Percentiles rank a stretch among this genome's conserved stretches.
Evolutionary conservation across 2,113 vertebrate species (phyloP).

Genomic region (Physeter macrocephalus): DNA sequence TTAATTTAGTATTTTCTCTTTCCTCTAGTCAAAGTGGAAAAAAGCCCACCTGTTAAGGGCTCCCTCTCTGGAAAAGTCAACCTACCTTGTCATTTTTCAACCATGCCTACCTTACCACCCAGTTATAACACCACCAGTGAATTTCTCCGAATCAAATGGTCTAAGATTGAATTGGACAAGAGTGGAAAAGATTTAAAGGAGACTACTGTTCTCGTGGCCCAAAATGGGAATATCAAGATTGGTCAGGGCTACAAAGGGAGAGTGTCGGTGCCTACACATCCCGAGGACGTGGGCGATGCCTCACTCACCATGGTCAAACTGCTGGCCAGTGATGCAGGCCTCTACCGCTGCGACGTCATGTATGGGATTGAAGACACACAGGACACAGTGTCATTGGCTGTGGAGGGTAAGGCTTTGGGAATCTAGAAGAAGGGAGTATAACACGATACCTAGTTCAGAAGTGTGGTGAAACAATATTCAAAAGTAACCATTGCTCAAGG

Average conservation of each 20-base stretch:
- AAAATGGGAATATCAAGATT: conserved; percentile 93
- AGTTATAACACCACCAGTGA: conserved; percentile 81
- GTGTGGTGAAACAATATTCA: neutral
- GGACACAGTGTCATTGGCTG: conserved; percentile 86
- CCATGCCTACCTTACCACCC: conserved; percentile 86
- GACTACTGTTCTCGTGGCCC: conserved; percentile 92
- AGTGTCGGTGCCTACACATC: conserved; percentile 90
- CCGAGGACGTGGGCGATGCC: conserved; percentile 89
- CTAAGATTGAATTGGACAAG: conserved; percentile 86
- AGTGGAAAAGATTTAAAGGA: conserved; percentile 85
- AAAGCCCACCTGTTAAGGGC: conserved; percentile 84
- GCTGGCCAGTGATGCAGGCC: conserved; percentile 91
- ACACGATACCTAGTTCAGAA: neutral
- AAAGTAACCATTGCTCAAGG: neutral
- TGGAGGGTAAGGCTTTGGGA: conserved; percentile 86
- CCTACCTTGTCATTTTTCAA: conserved; percentile 93
- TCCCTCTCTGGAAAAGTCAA: conserved; percentile 90
- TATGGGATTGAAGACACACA: conserved; percentile 94
- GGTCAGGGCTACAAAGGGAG: conserved; percentile 88
- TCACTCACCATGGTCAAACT: conserved; percentile 92
- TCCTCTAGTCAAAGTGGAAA: conserved; percentile 77
- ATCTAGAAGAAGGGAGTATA: neutral
- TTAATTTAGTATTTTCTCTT: conserved; percentile 1
- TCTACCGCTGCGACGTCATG: conserved; percentile 95
- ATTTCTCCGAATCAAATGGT: conserved; percentile 96